phyloP scores from a whole-genome alignment of 1,140 invertebrate genomes.

The Ostrea edulis region DNA sequence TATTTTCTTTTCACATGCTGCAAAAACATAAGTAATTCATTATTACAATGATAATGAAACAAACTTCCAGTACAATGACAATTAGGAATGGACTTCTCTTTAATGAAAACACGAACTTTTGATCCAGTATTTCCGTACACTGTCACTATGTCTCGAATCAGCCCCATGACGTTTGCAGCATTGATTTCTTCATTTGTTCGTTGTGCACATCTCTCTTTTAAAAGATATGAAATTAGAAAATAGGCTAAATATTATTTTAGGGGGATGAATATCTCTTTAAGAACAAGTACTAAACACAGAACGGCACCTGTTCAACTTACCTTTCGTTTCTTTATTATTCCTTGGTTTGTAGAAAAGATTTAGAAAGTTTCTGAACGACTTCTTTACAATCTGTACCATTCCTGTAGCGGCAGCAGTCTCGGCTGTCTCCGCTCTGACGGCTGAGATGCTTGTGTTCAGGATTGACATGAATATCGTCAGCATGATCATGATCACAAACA shows the following conservation, averaged over 20 bases:
- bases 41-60: neutral
- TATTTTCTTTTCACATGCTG: neutral
- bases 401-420: slow-evolving; percentile 61
- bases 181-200: neutral
- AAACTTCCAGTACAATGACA: no score
- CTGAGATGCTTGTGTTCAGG: slow-evolving; percentile 84
- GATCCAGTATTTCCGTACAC: neutral
- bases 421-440: slow-evolving; percentile 51
- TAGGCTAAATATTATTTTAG: no score
- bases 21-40: neutral
- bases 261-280: no score
- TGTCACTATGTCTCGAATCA: neutral
- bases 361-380: slow-evolving; percentile 46
- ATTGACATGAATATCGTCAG: slow-evolving; percentile 91
- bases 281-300: no score
- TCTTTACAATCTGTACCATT: slow-evolving; percentile 57
- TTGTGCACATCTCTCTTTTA: neutral
- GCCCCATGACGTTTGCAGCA: neutral
- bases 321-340: neutral
- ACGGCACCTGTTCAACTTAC: neutral
- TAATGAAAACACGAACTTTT: neutral
- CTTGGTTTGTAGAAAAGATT: neutral
- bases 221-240: neutral
- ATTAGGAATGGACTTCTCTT: no score
- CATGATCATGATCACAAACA: slow-evolving; percentile 88